Base-by-base conservation (phyloP, 2,888 invertebrate genomes). In the Orchesella flavescens region DNA sequence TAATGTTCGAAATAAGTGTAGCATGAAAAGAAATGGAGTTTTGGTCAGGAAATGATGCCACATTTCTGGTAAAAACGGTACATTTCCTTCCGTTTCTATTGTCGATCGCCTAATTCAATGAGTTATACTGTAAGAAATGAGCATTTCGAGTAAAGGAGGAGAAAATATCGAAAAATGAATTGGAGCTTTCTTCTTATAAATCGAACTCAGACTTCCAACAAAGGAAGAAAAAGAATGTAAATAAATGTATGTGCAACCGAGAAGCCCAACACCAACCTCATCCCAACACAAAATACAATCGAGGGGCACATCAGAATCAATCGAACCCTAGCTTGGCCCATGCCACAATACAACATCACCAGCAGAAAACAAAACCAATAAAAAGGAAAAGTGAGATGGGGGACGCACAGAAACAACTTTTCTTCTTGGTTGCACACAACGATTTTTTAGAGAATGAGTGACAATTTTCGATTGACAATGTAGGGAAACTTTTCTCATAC, bases 401-500 rank as follows among this genome's bases (percentile, higher is more conserved):
- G 34, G 63, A 21, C 46, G 5, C n/a, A 44, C 46, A 23, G 24
- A 24, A 34, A 69, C 57, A 57, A 63, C 34, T 34, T 34, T 10
- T 59, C 21, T 59, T 59, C 17, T 13, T 10, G 15, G 53, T 53
- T 53, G 53, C n/a, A 13, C n/a, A 13, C 53, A 53, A 34, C 3
- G 34, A 34, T 34, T 34, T 34, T 34, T 34, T 34, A 34, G 34
- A 34, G 34, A 34, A 34, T 19, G n/a, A 44, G 66, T 66, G 66
- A 66, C 44, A 44, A 66, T 21, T 66, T 59, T 43, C n/a, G 66
- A 66, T 66, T 66, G 66, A 66, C 66, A 44, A 66, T 23, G 44
- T 61, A 78, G 78, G 49, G 61, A 78, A 78, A 78, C 63, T 78
- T 78, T 78, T 78, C 71, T 71, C 78, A 43, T 78, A 71, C 71